These are phyloP conservation scores for Pseudorasbora parva DNA, from an alignment of 2,113 vertebrate species.

Conservation along the genomic window DNA sequence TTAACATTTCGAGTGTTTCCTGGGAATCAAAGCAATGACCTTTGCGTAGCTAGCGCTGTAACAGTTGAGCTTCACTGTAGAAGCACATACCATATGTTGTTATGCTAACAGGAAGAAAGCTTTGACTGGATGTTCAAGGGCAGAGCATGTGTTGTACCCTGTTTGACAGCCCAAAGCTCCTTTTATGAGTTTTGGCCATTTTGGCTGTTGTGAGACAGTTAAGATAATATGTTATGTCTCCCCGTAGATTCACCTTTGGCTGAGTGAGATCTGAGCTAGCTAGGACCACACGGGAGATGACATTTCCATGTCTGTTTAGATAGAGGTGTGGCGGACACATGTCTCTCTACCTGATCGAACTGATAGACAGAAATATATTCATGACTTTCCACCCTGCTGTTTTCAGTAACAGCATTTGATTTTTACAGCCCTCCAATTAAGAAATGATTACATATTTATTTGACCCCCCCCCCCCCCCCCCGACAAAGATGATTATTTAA, in stretches of 20 bases:
- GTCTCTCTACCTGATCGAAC: slow-evolving; percentile 58
- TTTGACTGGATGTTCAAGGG: slow-evolving; percentile 46
- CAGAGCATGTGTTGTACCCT: slow-evolving; percentile 44
- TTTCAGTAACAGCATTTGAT: not conserved
- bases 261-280: slow-evolving; percentile 53
- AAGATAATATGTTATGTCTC: slow-evolving; percentile 43
- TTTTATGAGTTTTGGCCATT: slow-evolving; percentile 46
- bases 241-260: slow-evolving; percentile 41
- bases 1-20: not conserved
- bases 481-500: not conserved
- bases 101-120: slow-evolving; percentile 10
- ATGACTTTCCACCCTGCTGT: not conserved
- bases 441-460: slow-evolving; percentile 19
- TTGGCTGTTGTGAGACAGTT: slow-evolving; percentile 42
- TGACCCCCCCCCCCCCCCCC: not conserved
- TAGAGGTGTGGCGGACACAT: slow-evolving; percentile 55
- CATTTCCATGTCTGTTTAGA: slow-evolving; percentile 63
- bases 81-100: not conserved
- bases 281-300: slow-evolving; percentile 58
- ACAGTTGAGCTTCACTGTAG: not conserved
- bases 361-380: slow-evolving; percentile 51
- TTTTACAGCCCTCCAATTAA: slow-evolving; percentile 21
- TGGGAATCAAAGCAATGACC: not conserved
- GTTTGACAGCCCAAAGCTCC: slow-evolving; percentile 43
- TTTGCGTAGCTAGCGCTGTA: not conserved